A percentile compares a stretch with the other conserved stretches of the same genome.
These are phyloP conservation scores for Heterocephalus glaber DNA, from an alignment of 2,113 vertebrate genomes.

Conservation along the genomic window DNA sequence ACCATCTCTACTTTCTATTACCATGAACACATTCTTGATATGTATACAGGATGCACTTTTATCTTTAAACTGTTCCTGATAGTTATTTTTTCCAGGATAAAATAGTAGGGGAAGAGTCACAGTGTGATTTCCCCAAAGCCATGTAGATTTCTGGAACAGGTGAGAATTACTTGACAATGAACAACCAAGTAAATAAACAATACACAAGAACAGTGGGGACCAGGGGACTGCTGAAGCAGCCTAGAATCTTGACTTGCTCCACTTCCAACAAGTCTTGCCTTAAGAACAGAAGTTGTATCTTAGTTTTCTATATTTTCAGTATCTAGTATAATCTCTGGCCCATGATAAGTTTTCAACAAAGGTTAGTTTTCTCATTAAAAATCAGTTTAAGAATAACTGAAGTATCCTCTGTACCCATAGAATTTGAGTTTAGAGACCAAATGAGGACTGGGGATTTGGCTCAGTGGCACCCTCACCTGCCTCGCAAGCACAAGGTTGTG, in stretches of 20 bases:
- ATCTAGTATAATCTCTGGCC: not conserved
- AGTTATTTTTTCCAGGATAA: not conserved
- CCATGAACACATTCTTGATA: not conserved
- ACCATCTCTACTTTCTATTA: not conserved
- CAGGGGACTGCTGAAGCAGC: not conserved
- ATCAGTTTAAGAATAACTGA: not conserved
- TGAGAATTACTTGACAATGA: not conserved
- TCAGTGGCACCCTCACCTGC: no score
- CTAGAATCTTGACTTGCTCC: not conserved
- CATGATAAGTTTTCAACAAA: not conserved
- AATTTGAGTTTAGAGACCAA: constrained; percentile 1
- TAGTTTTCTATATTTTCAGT: not conserved
- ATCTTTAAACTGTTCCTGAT: not conserved
- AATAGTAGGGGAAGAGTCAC: not conserved
- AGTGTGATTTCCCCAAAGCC: not conserved
- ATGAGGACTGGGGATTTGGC: no score
- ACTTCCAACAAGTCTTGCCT: not conserved
- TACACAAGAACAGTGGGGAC: no score
- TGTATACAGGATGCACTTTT: not conserved
- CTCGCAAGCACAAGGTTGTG: no score
- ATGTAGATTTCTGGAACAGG: not conserved
- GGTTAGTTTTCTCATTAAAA: not conserved
- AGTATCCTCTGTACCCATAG: not conserved
- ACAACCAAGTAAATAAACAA: not conserved
- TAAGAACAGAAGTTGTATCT: not conserved